Conservation (phyloP, 2,113 vertebrate species). For the Leptosomus discolor region DNA sequence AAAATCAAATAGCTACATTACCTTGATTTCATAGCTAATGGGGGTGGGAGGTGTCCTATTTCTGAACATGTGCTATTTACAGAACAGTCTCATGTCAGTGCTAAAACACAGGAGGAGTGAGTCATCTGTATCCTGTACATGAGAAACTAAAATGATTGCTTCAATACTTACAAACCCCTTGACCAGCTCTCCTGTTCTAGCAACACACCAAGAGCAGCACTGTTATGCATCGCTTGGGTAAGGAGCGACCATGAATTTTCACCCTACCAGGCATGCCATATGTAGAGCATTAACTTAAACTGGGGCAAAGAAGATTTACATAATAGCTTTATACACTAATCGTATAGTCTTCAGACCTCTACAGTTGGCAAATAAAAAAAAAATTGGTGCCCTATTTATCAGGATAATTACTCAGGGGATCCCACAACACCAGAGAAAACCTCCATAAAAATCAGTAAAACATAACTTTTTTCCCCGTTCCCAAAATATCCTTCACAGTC, state of each 20-base stretch:
- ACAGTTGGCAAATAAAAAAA: constrained; percentile 4
- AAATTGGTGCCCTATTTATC: constrained; percentile 33
- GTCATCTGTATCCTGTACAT: not conserved
- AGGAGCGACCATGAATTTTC: not conserved
- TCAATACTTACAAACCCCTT: not conserved
- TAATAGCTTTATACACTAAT: constrained; percentile 57
- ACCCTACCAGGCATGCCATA: constrained; percentile 23
- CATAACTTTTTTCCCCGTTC: not conserved
- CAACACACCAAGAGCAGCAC: not conserved
- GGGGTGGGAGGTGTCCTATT: constrained; percentile 48
- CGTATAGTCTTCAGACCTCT: not conserved
- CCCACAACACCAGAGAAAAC: not conserved
- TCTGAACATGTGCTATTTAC: constrained; percentile 46
- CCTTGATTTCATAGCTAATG: constrained; percentile 44
- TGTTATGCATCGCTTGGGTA: not conserved
- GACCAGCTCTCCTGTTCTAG: not conserved
- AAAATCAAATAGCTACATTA: not conserved
- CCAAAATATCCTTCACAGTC: not conserved
- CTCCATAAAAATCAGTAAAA: not conserved
- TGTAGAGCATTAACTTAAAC: constrained; percentile 58
- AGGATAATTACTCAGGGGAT: constrained; percentile 38
- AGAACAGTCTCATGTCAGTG: constrained; percentile 49
- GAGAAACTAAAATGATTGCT: constrained; percentile 6
- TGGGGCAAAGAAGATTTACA: constrained; percentile 51
- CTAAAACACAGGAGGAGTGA: constrained; percentile 35